phyloP scores from a whole-genome alignment of 2,113 vertebrate genomes.

The Aldabrachelys gigantea region DNA sequence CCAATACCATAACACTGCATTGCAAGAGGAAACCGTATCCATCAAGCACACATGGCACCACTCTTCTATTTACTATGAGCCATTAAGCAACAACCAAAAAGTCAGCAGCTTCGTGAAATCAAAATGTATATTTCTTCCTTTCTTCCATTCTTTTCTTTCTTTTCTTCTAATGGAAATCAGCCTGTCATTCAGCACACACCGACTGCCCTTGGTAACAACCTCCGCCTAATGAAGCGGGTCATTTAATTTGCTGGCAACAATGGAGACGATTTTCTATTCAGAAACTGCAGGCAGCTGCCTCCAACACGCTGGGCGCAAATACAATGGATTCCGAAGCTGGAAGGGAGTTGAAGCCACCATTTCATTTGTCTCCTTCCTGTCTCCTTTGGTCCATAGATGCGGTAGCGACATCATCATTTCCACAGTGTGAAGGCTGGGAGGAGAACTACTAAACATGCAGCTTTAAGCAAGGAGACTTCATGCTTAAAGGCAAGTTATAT shows the following conservation, averaged over 20 bases:
- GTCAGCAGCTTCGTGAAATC: conserved; percentile 54
- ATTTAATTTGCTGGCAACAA: conserved; percentile 72
- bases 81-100: conserved; percentile 8
- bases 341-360: conserved; percentile 27
- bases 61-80: neutral
- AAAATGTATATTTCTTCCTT: conserved; percentile 1
- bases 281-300: conserved; percentile 69
- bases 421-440: neutral
- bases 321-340: conserved; percentile 66
- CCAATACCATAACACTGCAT: accelerated
- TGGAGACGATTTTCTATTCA: conserved; percentile 67
- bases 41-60: neutral
- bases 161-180: conserved; percentile 72
- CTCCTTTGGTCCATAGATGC: neutral
- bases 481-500: accelerated
- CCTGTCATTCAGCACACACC: conserved; percentile 54
- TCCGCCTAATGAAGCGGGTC: conserved; percentile 63
- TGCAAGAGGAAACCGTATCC: neutral
- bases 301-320: neutral
- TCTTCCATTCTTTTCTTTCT: neutral
- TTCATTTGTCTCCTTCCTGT: neutral
- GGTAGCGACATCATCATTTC: neutral
- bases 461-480: neutral
- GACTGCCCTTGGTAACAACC: conserved; percentile 67
- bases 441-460: accelerated